Evolutionary conservation across 2,113 vertebrate species (phyloP).

Genomic region (Psophia crepitans): DNA sequence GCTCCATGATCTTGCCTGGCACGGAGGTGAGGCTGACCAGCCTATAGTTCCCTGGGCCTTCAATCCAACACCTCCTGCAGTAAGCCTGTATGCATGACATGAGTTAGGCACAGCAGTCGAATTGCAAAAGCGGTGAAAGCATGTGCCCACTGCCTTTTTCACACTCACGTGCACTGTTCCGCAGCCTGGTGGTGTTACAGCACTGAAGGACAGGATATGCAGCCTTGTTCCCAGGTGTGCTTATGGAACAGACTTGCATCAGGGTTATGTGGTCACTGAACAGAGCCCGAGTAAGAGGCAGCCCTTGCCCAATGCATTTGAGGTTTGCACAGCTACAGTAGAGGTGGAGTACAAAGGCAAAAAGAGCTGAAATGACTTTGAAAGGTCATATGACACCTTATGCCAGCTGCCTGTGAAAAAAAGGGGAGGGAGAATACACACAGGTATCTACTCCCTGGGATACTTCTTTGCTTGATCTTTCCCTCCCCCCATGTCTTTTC

Average conservation of each 20-base stretch:
- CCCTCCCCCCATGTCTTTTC: background rate
- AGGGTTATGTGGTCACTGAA: background rate
- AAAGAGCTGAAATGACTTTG: background rate
- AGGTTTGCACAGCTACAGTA: background rate
- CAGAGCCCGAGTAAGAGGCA: background rate
- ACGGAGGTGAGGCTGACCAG: too few relatives aligned
- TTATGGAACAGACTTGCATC: background rate
- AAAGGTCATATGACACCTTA: background rate
- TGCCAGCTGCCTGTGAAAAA: background rate
- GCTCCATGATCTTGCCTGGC: too few relatives aligned
- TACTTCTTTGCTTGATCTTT: background rate
- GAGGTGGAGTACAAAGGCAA: background rate
- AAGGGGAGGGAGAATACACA: background rate
- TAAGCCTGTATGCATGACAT: background rate
- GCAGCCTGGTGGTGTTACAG: background rate
- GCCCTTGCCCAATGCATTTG: background rate
- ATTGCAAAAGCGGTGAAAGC: background rate
- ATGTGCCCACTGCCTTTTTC: background rate
- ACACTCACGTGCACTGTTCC: background rate
- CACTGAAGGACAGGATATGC: too few relatives aligned
- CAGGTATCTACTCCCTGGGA: background rate
- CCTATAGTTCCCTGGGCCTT: too few relatives aligned
- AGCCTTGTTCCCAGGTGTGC: background rate
- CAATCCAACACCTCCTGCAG: background rate
- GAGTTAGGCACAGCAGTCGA: background rate